Evolutionary conservation across 2,113 vertebrate genomes (phyloP).

Genomic region (Pachyramphus minor): DNA sequence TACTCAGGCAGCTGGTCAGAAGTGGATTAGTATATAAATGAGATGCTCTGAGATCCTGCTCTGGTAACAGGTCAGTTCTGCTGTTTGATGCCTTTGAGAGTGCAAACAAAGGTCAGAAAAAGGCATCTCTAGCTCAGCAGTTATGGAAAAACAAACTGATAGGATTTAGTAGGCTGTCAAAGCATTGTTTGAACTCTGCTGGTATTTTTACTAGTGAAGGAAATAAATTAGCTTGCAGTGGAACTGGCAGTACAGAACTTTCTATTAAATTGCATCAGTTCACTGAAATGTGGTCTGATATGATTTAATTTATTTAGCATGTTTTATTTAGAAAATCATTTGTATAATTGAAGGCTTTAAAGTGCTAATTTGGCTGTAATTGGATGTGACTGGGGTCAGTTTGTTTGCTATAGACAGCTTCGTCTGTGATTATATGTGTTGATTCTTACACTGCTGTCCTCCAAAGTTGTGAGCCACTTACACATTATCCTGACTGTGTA

Average conservation of each 20-base stretch:
- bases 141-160: background rate
- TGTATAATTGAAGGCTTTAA: background rate
- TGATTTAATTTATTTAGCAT: background rate
- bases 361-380: background rate
- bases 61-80: background rate
- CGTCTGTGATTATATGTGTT: background rate
- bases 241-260: background rate
- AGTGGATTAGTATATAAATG: background rate
- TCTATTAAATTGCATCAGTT: background rate
- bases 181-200: background rate
- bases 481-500: background rate
- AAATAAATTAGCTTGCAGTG: background rate
- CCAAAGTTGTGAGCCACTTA: background rate
- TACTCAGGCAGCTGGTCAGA: background rate
- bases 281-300: background rate
- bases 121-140: background rate
- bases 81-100: background rate
- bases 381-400: background rate
- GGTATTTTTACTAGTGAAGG: background rate
- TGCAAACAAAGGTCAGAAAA: background rate
- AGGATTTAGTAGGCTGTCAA: conserved; percentile 1
- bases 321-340: background rate
- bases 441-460: background rate
- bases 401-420: background rate
- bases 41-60: background rate